These are phyloP conservation scores for Labia minor DNA, from an alignment of 2,888 invertebrate species.

Conservation along the genomic window DNA sequence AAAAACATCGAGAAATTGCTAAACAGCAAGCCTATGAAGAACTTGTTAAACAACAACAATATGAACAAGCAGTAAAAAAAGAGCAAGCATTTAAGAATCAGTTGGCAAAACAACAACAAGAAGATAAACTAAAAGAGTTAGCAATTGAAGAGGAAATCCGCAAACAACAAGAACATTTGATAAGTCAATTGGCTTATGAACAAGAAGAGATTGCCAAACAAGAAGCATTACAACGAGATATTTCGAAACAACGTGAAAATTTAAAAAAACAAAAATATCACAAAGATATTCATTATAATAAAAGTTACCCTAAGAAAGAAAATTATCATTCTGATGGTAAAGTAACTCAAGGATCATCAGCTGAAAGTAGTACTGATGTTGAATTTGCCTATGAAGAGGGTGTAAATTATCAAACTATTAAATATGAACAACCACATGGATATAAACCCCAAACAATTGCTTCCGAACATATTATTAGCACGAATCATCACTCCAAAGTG, in stretches of 20 bases:
- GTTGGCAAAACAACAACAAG: not conserved
- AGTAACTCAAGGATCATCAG: not conserved
- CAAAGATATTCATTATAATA: not conserved
- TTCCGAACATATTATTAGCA: not conserved
- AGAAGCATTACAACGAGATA: not conserved
- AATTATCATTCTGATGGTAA: not conserved
- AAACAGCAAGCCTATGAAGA: not conserved
- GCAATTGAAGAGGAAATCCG: not conserved
- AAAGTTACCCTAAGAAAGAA: not conserved
- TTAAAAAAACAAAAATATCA: not conserved
- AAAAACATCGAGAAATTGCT: not conserved
- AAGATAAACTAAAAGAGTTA: not conserved
- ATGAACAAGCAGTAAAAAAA: not conserved
- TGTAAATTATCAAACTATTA: not conserved
- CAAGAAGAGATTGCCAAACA: not conserved
- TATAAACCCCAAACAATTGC: too few species aligned
- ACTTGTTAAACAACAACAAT: not conserved
- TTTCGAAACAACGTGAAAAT: not conserved
- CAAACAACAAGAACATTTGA: not conserved
- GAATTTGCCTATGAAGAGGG: not conserved
- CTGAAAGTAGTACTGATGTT: not conserved
- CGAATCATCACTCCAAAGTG: not conserved
- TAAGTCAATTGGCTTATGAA: not conserved
- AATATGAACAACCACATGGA: too few species aligned
- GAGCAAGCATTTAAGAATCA: not conserved